Evolutionary conservation across 2,888 invertebrate genomes (phyloP).

Genomic region (Dendrolimus pini): DNA sequence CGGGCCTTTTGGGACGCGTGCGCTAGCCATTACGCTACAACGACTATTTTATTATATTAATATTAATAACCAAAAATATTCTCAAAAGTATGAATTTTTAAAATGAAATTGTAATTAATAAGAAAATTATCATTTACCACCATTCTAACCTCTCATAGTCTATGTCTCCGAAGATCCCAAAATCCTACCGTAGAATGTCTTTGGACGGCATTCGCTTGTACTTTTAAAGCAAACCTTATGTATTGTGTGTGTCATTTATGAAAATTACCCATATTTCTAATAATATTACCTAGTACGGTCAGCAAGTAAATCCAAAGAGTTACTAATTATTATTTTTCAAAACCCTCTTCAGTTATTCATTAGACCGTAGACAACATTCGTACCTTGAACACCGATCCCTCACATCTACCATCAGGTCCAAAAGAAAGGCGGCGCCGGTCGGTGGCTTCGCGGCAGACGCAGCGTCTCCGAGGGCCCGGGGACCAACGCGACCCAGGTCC

Average conservation of each 20-base stretch:
- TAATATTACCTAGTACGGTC: too few species aligned
- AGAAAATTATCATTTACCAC: constrained; percentile 8
- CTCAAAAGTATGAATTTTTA: too few species aligned
- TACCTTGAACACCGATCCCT: constrained; percentile 23
- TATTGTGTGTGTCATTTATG: too few species aligned
- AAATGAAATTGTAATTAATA: too few species aligned
- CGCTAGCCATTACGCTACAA: too few species aligned
- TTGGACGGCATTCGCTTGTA: constrained; percentile 49
- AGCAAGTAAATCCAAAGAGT: too few species aligned
- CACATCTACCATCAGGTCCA: constrained; percentile 39
- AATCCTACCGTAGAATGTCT: constrained; percentile 47
- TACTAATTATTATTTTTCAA: too few species aligned
- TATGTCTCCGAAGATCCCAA: constrained; percentile 27
- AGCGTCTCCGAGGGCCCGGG: constrained; percentile 53
- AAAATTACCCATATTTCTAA: too few species aligned
- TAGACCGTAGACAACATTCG: neutral
- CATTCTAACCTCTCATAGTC: constrained; percentile 27
- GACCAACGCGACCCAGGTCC: constrained; percentile 44
- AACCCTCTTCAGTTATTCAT: too few species aligned
- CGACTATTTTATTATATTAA: too few species aligned
- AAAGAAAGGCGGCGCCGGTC: constrained; percentile 49
- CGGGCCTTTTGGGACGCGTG: too few species aligned
- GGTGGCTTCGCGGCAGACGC: constrained; percentile 60
- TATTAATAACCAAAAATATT: too few species aligned
- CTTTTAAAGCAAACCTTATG: constrained; percentile 13